Percentiles rank a stretch among this genome's conserved stretches.
These are phyloP conservation scores for Exocentrus adspersus DNA, from an alignment of 2,888 invertebrate genomes.

Conservation along the genomic window DNA sequence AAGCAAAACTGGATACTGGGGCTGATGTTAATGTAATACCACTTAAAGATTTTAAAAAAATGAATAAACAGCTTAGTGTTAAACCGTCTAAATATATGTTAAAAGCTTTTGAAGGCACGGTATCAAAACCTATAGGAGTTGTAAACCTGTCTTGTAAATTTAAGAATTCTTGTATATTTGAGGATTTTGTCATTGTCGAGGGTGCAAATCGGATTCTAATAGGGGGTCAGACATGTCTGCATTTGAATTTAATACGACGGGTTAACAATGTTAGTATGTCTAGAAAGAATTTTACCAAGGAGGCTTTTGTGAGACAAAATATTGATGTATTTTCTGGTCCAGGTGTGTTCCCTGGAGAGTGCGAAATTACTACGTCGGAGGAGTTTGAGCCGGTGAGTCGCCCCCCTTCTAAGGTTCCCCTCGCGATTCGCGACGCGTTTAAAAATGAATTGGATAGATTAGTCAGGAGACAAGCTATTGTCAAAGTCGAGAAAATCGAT, in stretches of 20 bases:
- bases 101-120: slow-evolving; percentile 35
- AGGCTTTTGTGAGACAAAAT: slow-evolving; percentile 7
- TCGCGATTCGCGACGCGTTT: slow-evolving; percentile 11
- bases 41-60: slow-evolving; percentile 20
- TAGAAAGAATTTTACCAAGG: neutral
- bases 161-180: slow-evolving; percentile 24
- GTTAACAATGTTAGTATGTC: neutral
- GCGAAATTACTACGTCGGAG: slow-evolving; percentile 14
- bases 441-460: slow-evolving; percentile 25
- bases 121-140: slow-evolving; percentile 33
- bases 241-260: slow-evolving; percentile 1
- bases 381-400: slow-evolving; percentile 6
- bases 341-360: slow-evolving; percentile 14
- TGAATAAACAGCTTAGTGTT: slow-evolving; percentile 34
- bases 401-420: too few relatives aligned
- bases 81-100: slow-evolving; percentile 32
- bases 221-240: neutral
- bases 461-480: slow-evolving; percentile 25
- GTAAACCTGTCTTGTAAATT: slow-evolving; percentile 31
- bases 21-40: slow-evolving; percentile 37
- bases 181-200: slow-evolving; percentile 37
- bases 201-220: slow-evolving; percentile 26
- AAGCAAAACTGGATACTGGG: slow-evolving; percentile 33
- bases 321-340: slow-evolving; percentile 19
- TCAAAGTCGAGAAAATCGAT: slow-evolving; percentile 30